A percentile compares a stretch with the other conserved stretches of the same genome.
Evolutionary conservation across 2,888 invertebrate genomes (phyloP).

Genomic region (Smittia aterrima): DNA sequence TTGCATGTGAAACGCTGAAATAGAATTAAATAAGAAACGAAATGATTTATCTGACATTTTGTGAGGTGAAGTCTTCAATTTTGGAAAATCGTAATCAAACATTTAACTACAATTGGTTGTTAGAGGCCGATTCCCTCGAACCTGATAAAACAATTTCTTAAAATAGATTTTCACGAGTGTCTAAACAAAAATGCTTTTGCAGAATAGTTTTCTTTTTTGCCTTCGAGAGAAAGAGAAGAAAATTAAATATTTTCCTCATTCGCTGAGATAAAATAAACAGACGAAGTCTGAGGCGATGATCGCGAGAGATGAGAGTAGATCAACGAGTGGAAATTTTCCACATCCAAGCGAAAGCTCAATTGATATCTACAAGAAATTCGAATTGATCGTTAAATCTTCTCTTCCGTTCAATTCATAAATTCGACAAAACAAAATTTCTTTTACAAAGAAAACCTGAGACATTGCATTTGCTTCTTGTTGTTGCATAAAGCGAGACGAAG

Average conservation of each 20-base stretch:
- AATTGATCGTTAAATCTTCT: no score
- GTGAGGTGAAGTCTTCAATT: no score
- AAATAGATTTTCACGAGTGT: constrained; percentile 5
- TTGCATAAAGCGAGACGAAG: no score
- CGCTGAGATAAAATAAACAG: not conserved
- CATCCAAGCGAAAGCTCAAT: no score
- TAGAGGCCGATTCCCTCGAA: not conserved
- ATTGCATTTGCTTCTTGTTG: no score
- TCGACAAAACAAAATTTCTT: no score
- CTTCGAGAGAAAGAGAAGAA: not conserved
- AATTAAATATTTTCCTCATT: not conserved
- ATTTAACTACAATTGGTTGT: no score
- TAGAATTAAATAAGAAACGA: not conserved
- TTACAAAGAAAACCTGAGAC: no score
- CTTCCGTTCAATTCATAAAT: no score
- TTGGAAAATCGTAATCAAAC: no score
- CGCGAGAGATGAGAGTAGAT: constrained; percentile 2
- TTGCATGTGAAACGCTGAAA: constrained; percentile 6
- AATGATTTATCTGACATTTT: not conserved
- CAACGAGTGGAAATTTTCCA: not conserved
- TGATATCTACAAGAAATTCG: no score
- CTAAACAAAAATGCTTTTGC: not conserved
- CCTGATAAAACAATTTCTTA: not conserved
- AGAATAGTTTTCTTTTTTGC: not conserved
- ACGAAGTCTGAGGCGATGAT: not conserved